Evolutionary conservation across 1,140 invertebrate species (phyloP), one percentile per base, ranked within the genome.

Genomic region (Eubasilissa regina): DNA sequence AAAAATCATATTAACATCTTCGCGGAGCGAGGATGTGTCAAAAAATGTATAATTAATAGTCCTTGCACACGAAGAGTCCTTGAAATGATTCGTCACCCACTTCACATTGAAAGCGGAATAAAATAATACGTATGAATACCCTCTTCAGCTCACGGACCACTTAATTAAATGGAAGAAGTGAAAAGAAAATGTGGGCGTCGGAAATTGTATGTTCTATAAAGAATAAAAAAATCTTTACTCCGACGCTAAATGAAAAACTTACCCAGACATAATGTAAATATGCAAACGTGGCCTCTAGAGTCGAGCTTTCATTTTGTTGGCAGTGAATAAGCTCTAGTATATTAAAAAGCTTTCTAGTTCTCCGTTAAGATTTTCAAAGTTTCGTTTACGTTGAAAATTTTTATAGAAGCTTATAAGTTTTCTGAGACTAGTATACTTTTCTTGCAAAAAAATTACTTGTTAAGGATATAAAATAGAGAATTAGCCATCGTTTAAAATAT

Each of bases 161-260:
- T 81, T 81, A 78, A 81, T 81, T 81, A 78, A 78, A 78, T 58
- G 48, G 77, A 78, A 81, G 9, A 15, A 43, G 58, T 48, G 35
- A 10, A 75, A 66, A 77, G 56, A 64, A 80, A 80, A 80, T 77
- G 77, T 77, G 73, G 70, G 73, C 66, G 74, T 56, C 75, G 74
- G 70, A 76, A 51, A 51, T 13, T 35, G 25, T 35, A 51, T 68
- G 55, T 80, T 72, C 45, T 74, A 76, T 48, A 48, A 35, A 19
- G 75, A 76, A 75, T 68, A 70, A 56, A 78, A n/a, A 81, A 81
- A 75, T 81, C 76, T 78, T 80, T 77, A 66, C 62, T 78, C 79
- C 12, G 43, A 11, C 53, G 43, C 55, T 64, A 77, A 80, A 80
- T 80, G 79, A 77, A 80, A 80, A 80, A 80, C 79, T 80, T 68